A percentile compares a stretch with the other conserved stretches of the same genome.
Evolutionary conservation across 2,797 vertebrate species (phyloP).

Genomic region (Pangasius sanitwongsei): DNA sequence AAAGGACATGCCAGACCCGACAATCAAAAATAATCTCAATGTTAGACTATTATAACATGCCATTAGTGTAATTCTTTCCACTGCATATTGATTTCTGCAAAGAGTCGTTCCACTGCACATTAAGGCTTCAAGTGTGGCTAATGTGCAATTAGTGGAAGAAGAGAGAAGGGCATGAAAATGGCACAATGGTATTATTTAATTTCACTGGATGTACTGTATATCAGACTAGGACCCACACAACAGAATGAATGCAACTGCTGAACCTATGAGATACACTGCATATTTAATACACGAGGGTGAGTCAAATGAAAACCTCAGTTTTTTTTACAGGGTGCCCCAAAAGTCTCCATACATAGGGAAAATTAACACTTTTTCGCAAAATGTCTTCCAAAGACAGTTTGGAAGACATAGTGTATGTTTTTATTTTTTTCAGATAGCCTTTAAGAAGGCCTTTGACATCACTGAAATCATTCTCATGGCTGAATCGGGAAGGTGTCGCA

Average conservation of each 20-base stretch:
- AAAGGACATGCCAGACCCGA: neutral
- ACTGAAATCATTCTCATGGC: too few species aligned
- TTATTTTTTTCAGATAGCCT: too few species aligned
- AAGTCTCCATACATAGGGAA: too few species aligned
- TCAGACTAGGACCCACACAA: neutral
- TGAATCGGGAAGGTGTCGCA: too few species aligned
- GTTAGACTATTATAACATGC: neutral
- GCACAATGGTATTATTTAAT: neutral
- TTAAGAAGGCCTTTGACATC: too few species aligned
- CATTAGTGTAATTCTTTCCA: constrained; percentile 19
- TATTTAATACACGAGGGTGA: neutral
- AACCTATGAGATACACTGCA: neutral
- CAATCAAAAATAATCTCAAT: neutral
- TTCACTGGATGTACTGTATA: neutral
- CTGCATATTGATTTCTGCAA: constrained; percentile 22
- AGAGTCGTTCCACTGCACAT: constrained; percentile 21
- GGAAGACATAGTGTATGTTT: too few species aligned
- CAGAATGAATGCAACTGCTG: neutral
- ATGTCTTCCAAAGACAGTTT: too few species aligned
- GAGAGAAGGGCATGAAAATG: neutral
- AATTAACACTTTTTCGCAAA: too few species aligned
- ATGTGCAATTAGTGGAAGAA: constrained; percentile 33
- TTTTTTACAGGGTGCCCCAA: neutral
- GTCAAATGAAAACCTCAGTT: neutral
- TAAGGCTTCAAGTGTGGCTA: constrained; percentile 13